Evolutionary conservation across 2,888 invertebrate species (phyloP).

Genomic region (Xylocampa areola): DNA sequence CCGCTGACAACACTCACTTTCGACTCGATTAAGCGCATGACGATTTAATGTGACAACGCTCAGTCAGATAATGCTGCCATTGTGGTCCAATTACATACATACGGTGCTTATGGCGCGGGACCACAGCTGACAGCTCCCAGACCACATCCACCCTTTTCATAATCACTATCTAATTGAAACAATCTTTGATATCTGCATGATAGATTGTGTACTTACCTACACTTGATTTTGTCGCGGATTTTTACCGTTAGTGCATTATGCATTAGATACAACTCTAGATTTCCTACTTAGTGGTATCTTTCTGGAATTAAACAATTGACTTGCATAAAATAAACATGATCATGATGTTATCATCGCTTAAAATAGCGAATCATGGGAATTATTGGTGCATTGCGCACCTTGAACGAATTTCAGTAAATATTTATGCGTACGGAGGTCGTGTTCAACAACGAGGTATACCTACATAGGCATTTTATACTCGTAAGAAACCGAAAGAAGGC

Average conservation of each 20-base stretch:
- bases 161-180: slow-evolving; percentile 60
- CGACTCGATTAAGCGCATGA: slow-evolving; percentile 80
- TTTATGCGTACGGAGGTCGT: no score
- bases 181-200: slow-evolving; percentile 60
- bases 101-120: slow-evolving; percentile 60
- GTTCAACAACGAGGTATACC: no score
- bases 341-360: no score
- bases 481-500: no score
- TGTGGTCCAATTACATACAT: slow-evolving; percentile 78
- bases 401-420: no score
- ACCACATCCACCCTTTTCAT: slow-evolving; percentile 56
- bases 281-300: no score
- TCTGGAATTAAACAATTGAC: no score
- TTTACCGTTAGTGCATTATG: slow-evolving; percentile 6
- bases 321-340: no score
- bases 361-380: no score
- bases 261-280: no score
- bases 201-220: slow-evolving; percentile 42
- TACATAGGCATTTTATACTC: no score
- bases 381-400: no score
- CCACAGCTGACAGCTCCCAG: slow-evolving; percentile 78
- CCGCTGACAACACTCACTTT: slow-evolving; percentile 67
- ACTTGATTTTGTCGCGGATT: slow-evolving; percentile 52
- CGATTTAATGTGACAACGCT: slow-evolving; percentile 83
- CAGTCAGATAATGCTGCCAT: slow-evolving; percentile 77